A percentile compares a stretch with the other conserved stretches of the same genome.
These are phyloP conservation scores for Scyliorhinus canicula DNA, from an alignment of 2,797 vertebrate genomes.

Conservation along the genomic window DNA sequence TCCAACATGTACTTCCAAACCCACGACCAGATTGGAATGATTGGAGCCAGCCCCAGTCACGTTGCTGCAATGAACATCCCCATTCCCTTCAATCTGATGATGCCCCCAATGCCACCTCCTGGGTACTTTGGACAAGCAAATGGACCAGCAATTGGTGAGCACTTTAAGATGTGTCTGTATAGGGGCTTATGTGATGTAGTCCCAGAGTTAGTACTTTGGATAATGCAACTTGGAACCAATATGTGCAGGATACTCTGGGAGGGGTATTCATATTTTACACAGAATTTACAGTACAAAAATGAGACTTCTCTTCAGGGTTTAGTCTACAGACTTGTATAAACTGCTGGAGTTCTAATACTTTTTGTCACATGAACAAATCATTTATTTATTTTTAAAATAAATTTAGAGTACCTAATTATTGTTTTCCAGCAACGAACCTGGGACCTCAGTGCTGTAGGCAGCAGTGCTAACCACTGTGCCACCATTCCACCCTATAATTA, in stretches of 20 bases:
- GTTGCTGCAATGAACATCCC: constrained; percentile 94
- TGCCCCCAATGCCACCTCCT: constrained; percentile 93
- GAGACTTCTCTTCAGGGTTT: neutral
- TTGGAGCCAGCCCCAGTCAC: constrained; percentile 82
- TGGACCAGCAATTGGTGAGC: constrained; percentile 77
- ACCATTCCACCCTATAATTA: no score
- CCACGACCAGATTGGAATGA: constrained; percentile 97
- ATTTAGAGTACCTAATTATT: no score
- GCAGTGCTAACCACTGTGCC: no score
- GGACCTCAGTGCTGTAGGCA: no score
- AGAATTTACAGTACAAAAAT: neutral
- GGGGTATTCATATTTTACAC: neutral
- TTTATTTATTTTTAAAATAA: no score
- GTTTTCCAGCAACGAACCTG: no score
- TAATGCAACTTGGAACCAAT: neutral
- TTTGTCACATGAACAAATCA: neutral
- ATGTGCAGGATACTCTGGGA: neutral
- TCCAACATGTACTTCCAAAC: constrained; percentile 99
- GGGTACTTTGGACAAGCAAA: constrained; percentile 89
- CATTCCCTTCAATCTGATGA: constrained; percentile 94
- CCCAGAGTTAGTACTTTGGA: neutral
- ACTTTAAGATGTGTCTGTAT: neutral
- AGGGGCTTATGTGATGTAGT: neutral
- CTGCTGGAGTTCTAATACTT: neutral
- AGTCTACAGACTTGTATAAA: neutral